Percentiles rank a stretch among this genome's conserved stretches.
Conservation (phyloP, 2,113 vertebrate species). For the Ophiodon elongatus region DNA sequence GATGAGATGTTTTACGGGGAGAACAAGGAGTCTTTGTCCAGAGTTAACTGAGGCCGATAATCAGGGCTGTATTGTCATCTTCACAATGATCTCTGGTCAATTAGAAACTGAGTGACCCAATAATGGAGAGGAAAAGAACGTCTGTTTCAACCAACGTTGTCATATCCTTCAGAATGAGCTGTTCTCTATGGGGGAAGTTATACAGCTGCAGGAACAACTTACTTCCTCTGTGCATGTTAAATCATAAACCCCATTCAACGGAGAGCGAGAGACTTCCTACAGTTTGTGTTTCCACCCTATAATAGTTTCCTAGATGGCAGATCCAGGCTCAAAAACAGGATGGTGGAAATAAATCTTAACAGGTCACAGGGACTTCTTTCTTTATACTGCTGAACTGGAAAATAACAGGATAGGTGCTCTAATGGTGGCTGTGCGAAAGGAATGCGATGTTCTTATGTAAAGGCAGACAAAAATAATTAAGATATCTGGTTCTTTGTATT, state of each 20-base stretch:
- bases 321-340: constrained; percentile 79
- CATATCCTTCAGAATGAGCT: constrained; percentile 46
- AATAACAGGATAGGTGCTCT: constrained; percentile 16
- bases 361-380: constrained; percentile 50
- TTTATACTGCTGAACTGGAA: constrained; percentile 12
- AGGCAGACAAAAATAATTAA: not conserved
- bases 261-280: constrained; percentile 67
- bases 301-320: constrained; percentile 72
- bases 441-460: constrained; percentile 1
- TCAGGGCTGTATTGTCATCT: constrained; percentile 36
- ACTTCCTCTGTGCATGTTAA: constrained; percentile 71
- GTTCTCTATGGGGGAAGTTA: constrained; percentile 65
- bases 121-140: constrained; percentile 24
- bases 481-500: not conserved
- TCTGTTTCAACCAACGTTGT: constrained; percentile 49
- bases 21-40: constrained; percentile 69
- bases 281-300: constrained; percentile 62
- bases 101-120: constrained; percentile 56
- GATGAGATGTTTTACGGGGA: constrained; percentile 1
- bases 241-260: constrained; percentile 63
- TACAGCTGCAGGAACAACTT: constrained; percentile 67
- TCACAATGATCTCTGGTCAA: constrained; percentile 44
- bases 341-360: constrained; percentile 63
- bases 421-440: not conserved
- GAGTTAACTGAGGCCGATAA: constrained; percentile 33